A percentile compares a stretch with the other conserved stretches of the same genome.
phyloP scores from a whole-genome alignment of 2,797 vertebrate genomes.

The Euthynnus affinis region DNA sequence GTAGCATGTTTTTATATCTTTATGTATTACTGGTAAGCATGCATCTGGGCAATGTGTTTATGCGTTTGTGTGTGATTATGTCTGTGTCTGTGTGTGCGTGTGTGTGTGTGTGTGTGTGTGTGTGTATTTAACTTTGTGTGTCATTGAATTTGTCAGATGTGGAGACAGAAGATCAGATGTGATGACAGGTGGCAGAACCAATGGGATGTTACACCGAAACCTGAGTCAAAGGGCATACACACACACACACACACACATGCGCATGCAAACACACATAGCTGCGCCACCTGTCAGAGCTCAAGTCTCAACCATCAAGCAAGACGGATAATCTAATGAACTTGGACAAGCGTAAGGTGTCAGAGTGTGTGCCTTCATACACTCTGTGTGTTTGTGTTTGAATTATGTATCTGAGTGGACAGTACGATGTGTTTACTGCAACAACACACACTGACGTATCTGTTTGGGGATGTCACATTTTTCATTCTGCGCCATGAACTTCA shows the following conservation, averaged over 20 bases:
- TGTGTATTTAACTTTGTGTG: slow-evolving; percentile 17
- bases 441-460: slow-evolving; percentile 34
- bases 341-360: slow-evolving; percentile 59
- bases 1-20: neutral
- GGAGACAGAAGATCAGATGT: slow-evolving; percentile 60
- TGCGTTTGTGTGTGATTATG: neutral
- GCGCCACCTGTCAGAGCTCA: slow-evolving; percentile 60
- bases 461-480: slow-evolving; percentile 50
- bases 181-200: slow-evolving; percentile 72
- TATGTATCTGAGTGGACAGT: slow-evolving; percentile 28
- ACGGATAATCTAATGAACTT: slow-evolving; percentile 59
- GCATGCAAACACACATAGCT: slow-evolving; percentile 32
- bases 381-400: slow-evolving; percentile 24
- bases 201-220: slow-evolving; percentile 53
- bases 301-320: slow-evolving; percentile 45
- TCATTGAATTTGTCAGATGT: slow-evolving; percentile 55
- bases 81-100: neutral
- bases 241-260: slow-evolving; percentile 16
- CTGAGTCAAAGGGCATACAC: slow-evolving; percentile 57
- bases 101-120: neutral
- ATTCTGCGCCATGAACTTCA: slow-evolving; percentile 47
- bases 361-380: slow-evolving; percentile 30
- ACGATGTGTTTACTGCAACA: slow-evolving; percentile 24
- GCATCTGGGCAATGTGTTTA: neutral
- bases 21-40: neutral